Base-by-base conservation (phyloP, 1,140 invertebrate genomes). In the Globodera ellingtonae region DNA sequence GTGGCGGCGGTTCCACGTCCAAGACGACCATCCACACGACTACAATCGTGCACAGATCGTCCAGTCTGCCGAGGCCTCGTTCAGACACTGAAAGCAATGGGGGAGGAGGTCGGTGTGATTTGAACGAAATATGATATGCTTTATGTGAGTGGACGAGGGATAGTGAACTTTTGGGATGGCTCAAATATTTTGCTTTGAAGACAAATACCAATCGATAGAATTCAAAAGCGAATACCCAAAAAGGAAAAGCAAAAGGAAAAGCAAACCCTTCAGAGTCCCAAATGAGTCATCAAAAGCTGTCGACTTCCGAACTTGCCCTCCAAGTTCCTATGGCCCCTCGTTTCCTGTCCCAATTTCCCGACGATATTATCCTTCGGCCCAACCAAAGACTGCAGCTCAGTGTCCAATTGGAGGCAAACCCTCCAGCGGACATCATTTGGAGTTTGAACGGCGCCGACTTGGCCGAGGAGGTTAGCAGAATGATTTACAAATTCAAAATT, bases 351-450 rank as follows among this genome's bases (percentile, higher is more conserved):
- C 56, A 81, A 69, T 80, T 87, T 18, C 87, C 87, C 67, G 9
- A 70, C 18, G 82, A 87, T 50, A 81, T 87, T n/a, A 67, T 79
- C 18, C 62, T 87, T 18, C 66, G 72, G 35, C 69, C 85, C 21
- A 80, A 87, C 71, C 83, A 89, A 47, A 59, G 56, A 59, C 56
- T 59, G 4, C 56, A 59, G 9, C 56, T 59, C 56, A 13, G 56
- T 59, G 72, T 74, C 65, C 35, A 9, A 62, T 74, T 56, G 13
- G 52, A 74, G 65, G 15, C 72, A 15, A 69, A 80, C 50, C 86
- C 86, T 35, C 72, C 81, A 56, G 86, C 86, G 15, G 82, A 87
- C 18, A 80, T 87, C 70, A 75, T 48, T 70, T 87, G 86, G 86
- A 78, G 82, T 75, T 79, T 87, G 6, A 84, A 87, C 72, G 86